These are phyloP conservation scores for Actinopyga echinites DNA, from an alignment of 53 echinoderm and acorn worm genomes.

Conservation along the genomic window DNA sequence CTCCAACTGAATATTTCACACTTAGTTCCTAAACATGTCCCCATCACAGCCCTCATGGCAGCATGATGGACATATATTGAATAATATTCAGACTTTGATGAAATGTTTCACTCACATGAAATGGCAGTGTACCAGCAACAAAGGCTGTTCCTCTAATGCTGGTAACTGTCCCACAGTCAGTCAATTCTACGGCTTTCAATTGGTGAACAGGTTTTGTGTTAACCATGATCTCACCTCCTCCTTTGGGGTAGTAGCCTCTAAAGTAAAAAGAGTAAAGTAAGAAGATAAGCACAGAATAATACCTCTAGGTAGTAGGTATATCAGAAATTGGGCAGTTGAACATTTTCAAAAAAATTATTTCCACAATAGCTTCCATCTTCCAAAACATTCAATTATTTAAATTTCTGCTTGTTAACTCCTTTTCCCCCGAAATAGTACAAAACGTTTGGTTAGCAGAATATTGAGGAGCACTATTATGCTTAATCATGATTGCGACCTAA, in stretches of 20 bases:
- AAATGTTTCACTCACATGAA: slow-evolving; percentile 58
- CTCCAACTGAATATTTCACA: neutral
- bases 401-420: too few species aligned
- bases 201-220: slow-evolving; percentile 57
- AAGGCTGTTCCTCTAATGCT: slow-evolving; percentile 77
- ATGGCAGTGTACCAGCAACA: slow-evolving; percentile 86
- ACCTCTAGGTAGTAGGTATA: too few species aligned
- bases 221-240: slow-evolving; percentile 86
- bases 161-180: slow-evolving; percentile 68
- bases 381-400: too few species aligned
- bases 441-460: too few species aligned
- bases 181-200: slow-evolving; percentile 56
- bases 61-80: neutral
- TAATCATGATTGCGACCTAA: too few species aligned
- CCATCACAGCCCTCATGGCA: neutral
- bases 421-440: too few species aligned
- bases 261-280: neutral
- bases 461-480: too few species aligned
- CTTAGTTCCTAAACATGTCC: neutral
- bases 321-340: too few species aligned
- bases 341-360: too few species aligned
- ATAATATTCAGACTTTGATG: neutral
- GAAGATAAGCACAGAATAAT: neutral
- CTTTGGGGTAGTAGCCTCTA: slow-evolving; percentile 95
- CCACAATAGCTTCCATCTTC: too few species aligned